Percentiles rank a stretch among this genome's conserved stretches.
These are phyloP conservation scores for Protaetia brevitarsis DNA, from an alignment of 1,140 invertebrate species.

Conservation along the genomic window DNA sequence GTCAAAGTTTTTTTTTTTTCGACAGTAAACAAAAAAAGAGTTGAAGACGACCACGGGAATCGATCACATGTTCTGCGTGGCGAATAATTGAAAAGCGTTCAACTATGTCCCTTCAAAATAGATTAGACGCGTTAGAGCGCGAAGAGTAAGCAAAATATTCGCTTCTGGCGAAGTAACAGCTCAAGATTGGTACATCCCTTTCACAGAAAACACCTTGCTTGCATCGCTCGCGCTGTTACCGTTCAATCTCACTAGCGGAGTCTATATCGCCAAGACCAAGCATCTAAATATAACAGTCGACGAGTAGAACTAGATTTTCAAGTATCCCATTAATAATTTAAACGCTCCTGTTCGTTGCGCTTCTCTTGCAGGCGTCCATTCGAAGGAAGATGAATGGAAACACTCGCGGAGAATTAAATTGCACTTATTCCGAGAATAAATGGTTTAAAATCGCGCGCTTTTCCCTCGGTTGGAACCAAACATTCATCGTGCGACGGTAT, in stretches of 20 bases:
- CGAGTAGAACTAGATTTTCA: constrained; percentile 46
- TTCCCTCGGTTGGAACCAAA: too few species aligned
- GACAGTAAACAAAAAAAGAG: background rate
- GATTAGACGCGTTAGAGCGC: background rate
- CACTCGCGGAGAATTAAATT: constrained; percentile 19
- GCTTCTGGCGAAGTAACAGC: background rate
- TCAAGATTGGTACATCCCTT: background rate
- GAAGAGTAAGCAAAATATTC: background rate
- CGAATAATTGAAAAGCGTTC: background rate
- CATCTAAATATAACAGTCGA: constrained; percentile 38
- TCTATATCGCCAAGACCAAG: constrained; percentile 22
- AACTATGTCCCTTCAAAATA: background rate
- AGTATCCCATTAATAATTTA: constrained; percentile 30
- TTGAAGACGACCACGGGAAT: background rate
- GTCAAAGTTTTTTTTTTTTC: background rate
- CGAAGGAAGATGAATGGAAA: background rate
- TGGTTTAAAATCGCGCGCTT: background rate
- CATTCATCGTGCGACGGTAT: too few species aligned
- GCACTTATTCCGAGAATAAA: constrained; percentile 8
- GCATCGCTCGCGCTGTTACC: too few species aligned
- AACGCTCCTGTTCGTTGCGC: background rate
- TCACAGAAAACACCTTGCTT: background rate
- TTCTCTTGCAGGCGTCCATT: background rate
- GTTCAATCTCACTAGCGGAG: too few species aligned
- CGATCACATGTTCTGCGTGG: background rate